A percentile compares a stretch with the other conserved stretches of the same genome.
Conservation (phyloP, 2,113 vertebrate species). For the Pao palembangensis region DNA sequence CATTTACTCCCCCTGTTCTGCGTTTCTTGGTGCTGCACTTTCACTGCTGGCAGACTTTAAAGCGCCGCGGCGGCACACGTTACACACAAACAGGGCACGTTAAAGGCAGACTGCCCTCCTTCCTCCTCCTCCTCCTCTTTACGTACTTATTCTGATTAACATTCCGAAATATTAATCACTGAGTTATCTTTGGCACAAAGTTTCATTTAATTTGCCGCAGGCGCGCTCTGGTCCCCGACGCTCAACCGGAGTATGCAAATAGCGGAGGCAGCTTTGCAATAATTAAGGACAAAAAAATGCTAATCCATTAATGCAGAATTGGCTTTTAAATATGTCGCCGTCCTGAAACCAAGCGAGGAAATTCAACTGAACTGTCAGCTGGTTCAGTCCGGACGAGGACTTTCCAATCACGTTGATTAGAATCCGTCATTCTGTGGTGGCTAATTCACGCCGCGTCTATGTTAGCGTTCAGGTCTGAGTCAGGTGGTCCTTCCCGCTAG, state of each 20-base stretch:
- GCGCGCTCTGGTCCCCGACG: constrained; percentile 62
- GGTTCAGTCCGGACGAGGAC: no score
- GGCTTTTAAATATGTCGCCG: constrained; percentile 40
- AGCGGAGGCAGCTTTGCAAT: constrained; percentile 63
- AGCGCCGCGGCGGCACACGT: constrained; percentile 43
- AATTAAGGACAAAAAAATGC: constrained; percentile 61
- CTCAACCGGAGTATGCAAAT: constrained; percentile 76
- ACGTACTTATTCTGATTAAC: constrained; percentile 65
- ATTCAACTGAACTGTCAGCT: no score
- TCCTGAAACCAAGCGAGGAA: constrained; percentile 38
- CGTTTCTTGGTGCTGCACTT: constrained; percentile 66
- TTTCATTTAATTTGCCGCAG: constrained; percentile 76
- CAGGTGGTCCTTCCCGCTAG: no score
- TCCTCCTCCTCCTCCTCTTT: constrained; percentile 56
- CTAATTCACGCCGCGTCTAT: no score
- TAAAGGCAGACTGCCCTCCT: constrained; percentile 51
- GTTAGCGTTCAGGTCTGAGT: no score
- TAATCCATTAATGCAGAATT: constrained; percentile 49
- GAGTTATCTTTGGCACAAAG: constrained; percentile 74
- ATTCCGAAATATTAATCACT: constrained; percentile 79
- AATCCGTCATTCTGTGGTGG: no score
- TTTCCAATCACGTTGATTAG: no score
- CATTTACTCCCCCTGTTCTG: constrained; percentile 83
- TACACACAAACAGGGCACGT: constrained; percentile 18
- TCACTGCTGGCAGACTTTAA: constrained; percentile 67